These are phyloP conservation scores for Emydocephalus ijimae DNA, from an alignment of 2,113 vertebrate genomes.

Conservation along the genomic window DNA sequence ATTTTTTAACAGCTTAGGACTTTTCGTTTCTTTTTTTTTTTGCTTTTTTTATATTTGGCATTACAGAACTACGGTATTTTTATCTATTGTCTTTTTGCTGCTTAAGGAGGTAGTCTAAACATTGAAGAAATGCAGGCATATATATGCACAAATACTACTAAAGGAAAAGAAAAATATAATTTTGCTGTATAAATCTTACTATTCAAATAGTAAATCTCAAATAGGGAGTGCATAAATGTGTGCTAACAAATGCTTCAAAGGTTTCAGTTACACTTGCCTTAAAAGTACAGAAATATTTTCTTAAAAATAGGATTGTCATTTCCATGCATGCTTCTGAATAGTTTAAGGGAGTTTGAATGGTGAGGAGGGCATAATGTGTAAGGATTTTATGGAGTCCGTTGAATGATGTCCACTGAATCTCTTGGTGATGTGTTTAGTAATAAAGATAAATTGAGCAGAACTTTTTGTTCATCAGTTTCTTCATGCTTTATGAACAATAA, in stretches of 20 bases:
- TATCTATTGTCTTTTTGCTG: neutral
- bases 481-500: slow-evolving; percentile 45
- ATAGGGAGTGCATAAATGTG: neutral
- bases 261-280: neutral
- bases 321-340: neutral
- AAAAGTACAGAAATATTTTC: neutral
- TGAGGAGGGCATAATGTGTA: slow-evolving; percentile 12
- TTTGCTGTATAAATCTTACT: neutral
- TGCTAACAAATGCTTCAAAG: neutral
- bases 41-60: neutral
- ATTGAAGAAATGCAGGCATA: neutral
- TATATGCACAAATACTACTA: neutral
- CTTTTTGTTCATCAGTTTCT: slow-evolving; percentile 41
- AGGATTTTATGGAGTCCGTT: neutral
- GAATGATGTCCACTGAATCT: slow-evolving; percentile 25
- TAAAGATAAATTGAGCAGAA: slow-evolving; percentile 55
- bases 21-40: neutral
- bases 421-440: slow-evolving; percentile 45
- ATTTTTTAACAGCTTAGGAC: neutral
- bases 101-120: neutral
- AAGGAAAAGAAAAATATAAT: neutral
- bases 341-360: neutral
- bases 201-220: neutral
- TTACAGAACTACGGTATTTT: neutral
- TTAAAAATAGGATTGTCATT: neutral